Percentiles rank a stretch among this genome's conserved stretches.
These are phyloP conservation scores for Microctenopoma lineatum DNA, from an alignment of 2,797 vertebrate species.

Conservation along the genomic window DNA sequence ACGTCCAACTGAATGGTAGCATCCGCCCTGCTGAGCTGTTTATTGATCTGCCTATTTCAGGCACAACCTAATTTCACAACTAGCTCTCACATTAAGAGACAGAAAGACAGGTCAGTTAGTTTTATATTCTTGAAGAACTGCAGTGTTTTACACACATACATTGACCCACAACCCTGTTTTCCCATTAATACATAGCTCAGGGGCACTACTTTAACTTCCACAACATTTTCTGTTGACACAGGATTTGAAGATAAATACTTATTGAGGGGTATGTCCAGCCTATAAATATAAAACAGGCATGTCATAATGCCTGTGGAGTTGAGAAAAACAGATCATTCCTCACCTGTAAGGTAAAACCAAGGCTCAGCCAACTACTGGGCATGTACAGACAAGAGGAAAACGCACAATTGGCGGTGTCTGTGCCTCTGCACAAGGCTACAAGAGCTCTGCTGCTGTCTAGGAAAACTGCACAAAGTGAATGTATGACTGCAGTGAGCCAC, in stretches of 20 bases:
- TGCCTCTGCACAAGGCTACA: constrained; percentile 11
- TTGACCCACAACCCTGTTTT: constrained; percentile 14
- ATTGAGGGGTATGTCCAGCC: constrained; percentile 12
- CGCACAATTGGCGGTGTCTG: constrained; percentile 31
- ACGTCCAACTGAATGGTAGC: constrained; percentile 3
- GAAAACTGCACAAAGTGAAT: constrained; percentile 4
- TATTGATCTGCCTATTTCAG: constrained; percentile 44
- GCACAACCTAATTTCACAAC: constrained; percentile 32
- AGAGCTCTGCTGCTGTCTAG: constrained; percentile 8
- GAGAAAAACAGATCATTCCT: constrained; percentile 53
- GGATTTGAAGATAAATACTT: constrained; percentile 16
- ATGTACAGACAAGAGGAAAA: constrained; percentile 66
- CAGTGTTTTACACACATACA: constrained; percentile 2
- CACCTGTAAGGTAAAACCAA: constrained; percentile 65
- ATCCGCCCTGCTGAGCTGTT: constrained; percentile 33
- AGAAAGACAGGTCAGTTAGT: background rate
- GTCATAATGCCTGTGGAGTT: constrained; percentile 8
- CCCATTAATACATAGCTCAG: constrained; percentile 2
- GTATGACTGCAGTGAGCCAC: background rate
- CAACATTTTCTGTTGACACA: constrained; percentile 7
- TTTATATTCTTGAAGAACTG: constrained; percentile 5
- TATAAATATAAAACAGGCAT: constrained; percentile 20
- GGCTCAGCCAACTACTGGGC: constrained; percentile 48
- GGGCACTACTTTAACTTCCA: background rate
- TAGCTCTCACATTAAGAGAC: constrained; percentile 3